Evolutionary conservation across 1,140 invertebrate genomes (phyloP).

Genomic region (Marisa cornuarietis): DNA sequence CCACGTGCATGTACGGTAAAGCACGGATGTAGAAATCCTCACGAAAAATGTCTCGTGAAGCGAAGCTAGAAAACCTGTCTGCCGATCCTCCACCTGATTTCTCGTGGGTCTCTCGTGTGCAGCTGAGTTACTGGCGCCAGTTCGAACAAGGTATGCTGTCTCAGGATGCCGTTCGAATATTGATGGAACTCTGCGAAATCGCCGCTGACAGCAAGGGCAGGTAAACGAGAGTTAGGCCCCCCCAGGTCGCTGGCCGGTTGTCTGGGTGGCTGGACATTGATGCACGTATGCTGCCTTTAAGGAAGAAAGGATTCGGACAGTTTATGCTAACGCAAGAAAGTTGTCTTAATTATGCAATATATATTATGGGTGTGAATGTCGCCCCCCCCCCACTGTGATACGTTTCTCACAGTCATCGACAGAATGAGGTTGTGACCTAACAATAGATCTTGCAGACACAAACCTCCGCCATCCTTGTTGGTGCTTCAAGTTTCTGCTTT

Average conservation of each 20-base stretch:
- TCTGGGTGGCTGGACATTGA: not conserved
- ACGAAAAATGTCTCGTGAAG: too few relatives aligned
- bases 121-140: constrained; percentile 65
- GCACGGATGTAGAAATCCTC: too few relatives aligned
- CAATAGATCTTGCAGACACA: too few relatives aligned
- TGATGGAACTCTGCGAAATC: constrained; percentile 54
- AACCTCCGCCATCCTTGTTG: not conserved
- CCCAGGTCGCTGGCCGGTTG: not conserved
- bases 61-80: too few relatives aligned
- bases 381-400: not conserved
- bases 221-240: constrained; percentile 37
- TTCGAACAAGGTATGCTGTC: constrained; percentile 64
- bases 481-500: not conserved
- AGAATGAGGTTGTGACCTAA: not conserved
- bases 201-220: constrained; percentile 54
- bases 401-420: not conserved
- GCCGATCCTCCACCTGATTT: not conserved
- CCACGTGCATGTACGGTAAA: too few relatives aligned
- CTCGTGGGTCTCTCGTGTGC: not conserved
- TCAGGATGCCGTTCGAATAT: constrained; percentile 54
- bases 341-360: too few relatives aligned
- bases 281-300: not conserved
- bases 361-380: not conserved
- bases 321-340: not conserved
- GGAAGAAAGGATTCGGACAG: not conserved